Conservation (phyloP, 2,797 vertebrate genomes). For the Periparus ater region DNA sequence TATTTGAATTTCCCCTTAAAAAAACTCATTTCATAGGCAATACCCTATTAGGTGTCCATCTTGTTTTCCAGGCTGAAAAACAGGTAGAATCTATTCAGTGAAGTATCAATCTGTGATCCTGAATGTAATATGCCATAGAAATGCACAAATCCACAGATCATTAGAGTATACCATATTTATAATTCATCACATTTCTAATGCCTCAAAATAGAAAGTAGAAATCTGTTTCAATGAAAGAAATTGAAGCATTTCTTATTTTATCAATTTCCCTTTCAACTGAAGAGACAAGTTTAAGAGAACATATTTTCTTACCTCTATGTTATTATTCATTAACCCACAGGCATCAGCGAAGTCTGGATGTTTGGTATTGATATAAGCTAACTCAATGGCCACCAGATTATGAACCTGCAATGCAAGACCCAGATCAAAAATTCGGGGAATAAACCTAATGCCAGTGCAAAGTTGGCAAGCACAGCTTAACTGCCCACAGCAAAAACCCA, state of each 20-base stretch:
- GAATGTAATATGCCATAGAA: background rate
- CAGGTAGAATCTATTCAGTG: background rate
- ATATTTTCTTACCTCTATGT: conserved; percentile 88
- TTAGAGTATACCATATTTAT: background rate
- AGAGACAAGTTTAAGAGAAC: background rate
- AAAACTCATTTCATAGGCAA: background rate
- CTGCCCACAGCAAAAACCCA: background rate
- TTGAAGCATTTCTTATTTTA: background rate
- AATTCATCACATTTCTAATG: background rate
- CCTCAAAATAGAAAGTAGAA: background rate
- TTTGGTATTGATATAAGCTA: conserved; percentile 99
- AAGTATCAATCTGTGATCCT: background rate
- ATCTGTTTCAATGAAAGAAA: background rate
- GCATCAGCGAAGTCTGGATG: conserved; percentile 98
- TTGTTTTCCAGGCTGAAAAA: background rate
- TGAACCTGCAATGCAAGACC: conserved; percentile 84
- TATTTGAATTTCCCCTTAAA: background rate
- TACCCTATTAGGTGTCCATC: background rate
- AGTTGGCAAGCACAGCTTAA: background rate
- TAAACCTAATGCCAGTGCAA: background rate
- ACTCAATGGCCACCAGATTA: conserved; percentile 96
- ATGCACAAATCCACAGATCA: background rate
- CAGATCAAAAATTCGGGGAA: background rate
- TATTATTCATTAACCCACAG: conserved; percentile 97
- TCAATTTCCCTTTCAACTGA: background rate